phyloP scores from a whole-genome alignment of 2,113 vertebrate species.

The Tylochromis polylepis region DNA sequence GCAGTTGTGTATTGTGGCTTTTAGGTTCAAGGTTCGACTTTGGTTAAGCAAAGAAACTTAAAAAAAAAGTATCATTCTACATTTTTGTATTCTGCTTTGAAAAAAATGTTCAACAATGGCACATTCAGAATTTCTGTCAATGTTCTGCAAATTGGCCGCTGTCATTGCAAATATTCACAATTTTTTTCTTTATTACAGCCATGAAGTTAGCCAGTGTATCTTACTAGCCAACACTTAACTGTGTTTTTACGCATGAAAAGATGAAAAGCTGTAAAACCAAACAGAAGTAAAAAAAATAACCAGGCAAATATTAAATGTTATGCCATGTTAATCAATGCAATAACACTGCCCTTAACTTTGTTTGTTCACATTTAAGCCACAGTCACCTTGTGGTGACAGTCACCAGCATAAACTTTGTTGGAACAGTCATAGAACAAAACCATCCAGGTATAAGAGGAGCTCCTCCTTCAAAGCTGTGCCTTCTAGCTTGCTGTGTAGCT shows the following conservation, averaged over 20 bases:
- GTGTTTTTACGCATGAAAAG: not conserved
- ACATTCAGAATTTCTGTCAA: not conserved
- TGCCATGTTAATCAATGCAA: not conserved
- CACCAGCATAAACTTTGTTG: not conserved
- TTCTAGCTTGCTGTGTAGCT: not conserved
- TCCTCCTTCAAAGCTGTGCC: not conserved
- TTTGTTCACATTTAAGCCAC: not conserved
- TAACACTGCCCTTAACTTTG: not conserved
- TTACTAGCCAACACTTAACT: not conserved
- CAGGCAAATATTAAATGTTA: not conserved
- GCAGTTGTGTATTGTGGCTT: not conserved
- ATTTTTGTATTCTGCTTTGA: not conserved
- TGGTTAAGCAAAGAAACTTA: too few species aligned
- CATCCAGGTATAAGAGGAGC: not conserved
- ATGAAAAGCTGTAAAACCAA: not conserved
- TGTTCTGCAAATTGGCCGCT: not conserved
- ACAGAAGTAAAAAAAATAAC: rapidly evolving
- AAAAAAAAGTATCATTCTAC: not conserved
- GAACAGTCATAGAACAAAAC: not conserved
- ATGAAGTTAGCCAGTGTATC: not conserved
- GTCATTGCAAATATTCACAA: not conserved
- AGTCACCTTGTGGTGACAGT: not conserved
- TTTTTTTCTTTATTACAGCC: not conserved
- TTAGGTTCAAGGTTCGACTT: not conserved
- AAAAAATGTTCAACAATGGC: too few species aligned